Evolutionary conservation across 2,113 vertebrate genomes (phyloP), one percentile per base, ranked within the genome.

Genomic region (Dinomys branickii): DNA sequence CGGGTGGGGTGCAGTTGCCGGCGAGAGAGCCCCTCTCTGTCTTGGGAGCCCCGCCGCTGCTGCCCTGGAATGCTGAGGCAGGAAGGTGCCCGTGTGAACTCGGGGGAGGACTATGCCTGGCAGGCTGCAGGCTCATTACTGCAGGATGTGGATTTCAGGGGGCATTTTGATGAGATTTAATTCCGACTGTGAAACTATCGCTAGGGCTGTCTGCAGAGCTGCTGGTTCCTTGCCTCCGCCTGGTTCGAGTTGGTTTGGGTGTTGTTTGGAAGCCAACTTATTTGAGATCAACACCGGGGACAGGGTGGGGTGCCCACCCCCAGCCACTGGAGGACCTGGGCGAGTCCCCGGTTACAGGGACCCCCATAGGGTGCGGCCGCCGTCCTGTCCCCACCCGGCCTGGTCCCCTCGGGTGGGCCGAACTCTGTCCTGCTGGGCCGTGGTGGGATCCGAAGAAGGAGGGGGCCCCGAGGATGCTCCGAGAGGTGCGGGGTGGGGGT

Each of bases 111-210:
- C 44, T 14, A 91, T 22, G 58, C 84, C 91, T 78, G 94, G 94
- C 17, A 78, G 93, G 88, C 88, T 69, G 96, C n/a, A 80, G 97
- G 96, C 93, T 96, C 92, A 75, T 96, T 95, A 90, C 96, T 91
- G 88, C 97, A 97, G 97, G 97, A 98, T 98, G 98, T 98, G 98
- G 96, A 85, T 98, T 97, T 97, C 94, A 87, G 97, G 97, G 97
- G 97, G 97, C 96, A 97, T 97, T 98, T 97, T 91, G 95, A 97
- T 97, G 96, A 94, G 97, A 97, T 97, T 97, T 75, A 96, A 97
- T 97, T 97, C 92, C 94, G 95, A 96, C 95, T 84, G 90, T 96
- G 96, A 95, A 97, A 98, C 97, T 96, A 97, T 94, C 92, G 95
- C 95, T 97, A 30, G 67, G 97, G 96, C 95, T 92, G 97, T 96